phyloP scores from a whole-genome alignment of 2,888 invertebrate genomes.

The Chalcis sispes region DNA sequence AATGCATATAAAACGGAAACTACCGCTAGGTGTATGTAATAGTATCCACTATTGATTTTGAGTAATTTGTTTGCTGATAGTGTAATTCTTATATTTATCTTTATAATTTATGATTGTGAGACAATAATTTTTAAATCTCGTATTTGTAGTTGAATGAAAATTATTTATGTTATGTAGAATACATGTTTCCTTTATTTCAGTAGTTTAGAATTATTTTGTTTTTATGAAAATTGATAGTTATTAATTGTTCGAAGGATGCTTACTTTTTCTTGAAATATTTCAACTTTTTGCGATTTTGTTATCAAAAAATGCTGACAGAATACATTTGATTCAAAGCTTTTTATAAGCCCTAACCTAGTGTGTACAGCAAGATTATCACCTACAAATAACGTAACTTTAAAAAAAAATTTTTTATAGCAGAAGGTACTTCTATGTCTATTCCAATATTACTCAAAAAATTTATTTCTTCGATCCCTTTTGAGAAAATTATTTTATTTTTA shows the following conservation, averaged over 20 bases:
- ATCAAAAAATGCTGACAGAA: conserved; percentile 55
- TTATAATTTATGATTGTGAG: too few relatives aligned
- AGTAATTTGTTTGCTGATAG: too few relatives aligned
- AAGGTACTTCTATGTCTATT: conserved; percentile 37
- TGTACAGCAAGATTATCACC: conserved; percentile 59
- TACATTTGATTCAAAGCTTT: conserved; percentile 48
- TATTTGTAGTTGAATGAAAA: too few relatives aligned
- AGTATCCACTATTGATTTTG: too few relatives aligned
- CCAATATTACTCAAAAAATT: conserved; percentile 53
- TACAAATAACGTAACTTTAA: conserved; percentile 53
- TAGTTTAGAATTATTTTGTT: conserved; percentile 10
- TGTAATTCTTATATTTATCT: too few relatives aligned
- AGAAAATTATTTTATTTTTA: conserved; percentile 55
- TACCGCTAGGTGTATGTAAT: too few relatives aligned
- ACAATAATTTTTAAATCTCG: too few relatives aligned
- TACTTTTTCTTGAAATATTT: conserved; percentile 43
- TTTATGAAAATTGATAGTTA: neutral
- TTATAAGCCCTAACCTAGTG: conserved; percentile 52
- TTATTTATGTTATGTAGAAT: conserved; percentile 44
- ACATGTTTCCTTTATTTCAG: conserved; percentile 53
- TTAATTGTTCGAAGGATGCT: conserved; percentile 25
- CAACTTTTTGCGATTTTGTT: conserved; percentile 36
- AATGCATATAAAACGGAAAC: too few relatives aligned
- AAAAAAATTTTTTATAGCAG: conserved; percentile 46
- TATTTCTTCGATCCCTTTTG: conserved; percentile 57